phyloP scores from a whole-genome alignment of 2,113 vertebrate genomes.

The Antennarius striatus region DNA sequence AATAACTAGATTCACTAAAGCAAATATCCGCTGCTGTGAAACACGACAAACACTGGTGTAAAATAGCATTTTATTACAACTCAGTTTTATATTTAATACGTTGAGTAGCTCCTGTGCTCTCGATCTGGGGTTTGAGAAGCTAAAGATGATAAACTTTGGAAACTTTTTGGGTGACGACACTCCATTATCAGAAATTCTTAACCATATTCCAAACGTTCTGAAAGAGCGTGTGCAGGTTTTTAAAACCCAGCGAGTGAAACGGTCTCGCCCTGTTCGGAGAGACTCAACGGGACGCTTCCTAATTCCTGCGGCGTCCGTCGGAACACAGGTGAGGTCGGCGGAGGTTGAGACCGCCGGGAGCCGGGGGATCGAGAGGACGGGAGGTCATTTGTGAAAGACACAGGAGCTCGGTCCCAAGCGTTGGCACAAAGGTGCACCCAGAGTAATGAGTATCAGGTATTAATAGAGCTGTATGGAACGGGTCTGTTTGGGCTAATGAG shows the following conservation, averaged over 20 bases:
- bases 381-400: conserved; percentile 58
- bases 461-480: conserved; percentile 54
- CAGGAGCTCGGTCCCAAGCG: conserved; percentile 41
- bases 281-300: conserved; percentile 8
- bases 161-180: no score
- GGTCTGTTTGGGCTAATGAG: conserved; percentile 59
- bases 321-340: conserved; percentile 61
- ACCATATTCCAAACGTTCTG: no score
- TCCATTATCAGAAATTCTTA: no score
- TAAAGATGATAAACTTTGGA: no score
- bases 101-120: neutral
- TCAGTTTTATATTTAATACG: neutral
- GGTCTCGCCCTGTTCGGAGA: conserved; percentile 6
- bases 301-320: conserved; percentile 54
- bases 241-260: conserved; percentile 4
- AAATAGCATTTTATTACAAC: conserved; percentile 27
- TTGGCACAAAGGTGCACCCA: conserved; percentile 14
- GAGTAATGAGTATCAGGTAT: conserved; percentile 52
- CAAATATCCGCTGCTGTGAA: conserved; percentile 30
- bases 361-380: conserved; percentile 24
- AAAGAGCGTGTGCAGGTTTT: neutral
- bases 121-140: no score
- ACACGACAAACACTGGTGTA: neutral
- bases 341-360: conserved; percentile 51
- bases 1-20: conserved; percentile 49